A percentile compares a stretch with the other conserved stretches of the same genome.
phyloP scores from a whole-genome alignment of 2,888 invertebrate species.

The Erebia epiphron region DNA sequence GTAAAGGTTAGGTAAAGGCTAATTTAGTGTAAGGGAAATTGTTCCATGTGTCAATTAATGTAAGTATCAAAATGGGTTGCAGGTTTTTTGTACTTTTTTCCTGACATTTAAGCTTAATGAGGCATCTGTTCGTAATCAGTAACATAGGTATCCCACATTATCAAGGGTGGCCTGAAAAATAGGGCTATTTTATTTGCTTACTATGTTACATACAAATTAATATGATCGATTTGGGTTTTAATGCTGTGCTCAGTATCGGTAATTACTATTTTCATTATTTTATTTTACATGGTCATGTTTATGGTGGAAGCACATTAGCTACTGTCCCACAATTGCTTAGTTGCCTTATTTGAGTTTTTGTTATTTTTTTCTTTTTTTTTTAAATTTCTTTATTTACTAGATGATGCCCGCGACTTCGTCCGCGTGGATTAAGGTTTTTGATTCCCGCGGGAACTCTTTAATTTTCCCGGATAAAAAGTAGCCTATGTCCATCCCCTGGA shows the following conservation, averaged over 20 bases:
- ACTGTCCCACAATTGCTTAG: neutral
- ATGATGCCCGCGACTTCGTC: too few relatives aligned
- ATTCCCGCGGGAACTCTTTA: too few relatives aligned
- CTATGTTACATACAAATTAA: constrained; percentile 21
- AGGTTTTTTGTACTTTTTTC: constrained; percentile 4
- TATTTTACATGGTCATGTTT: neutral
- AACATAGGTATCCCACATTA: constrained; percentile 20
- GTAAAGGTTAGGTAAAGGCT: constrained; percentile 9
- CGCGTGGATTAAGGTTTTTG: too few relatives aligned
- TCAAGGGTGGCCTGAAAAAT: constrained; percentile 22
- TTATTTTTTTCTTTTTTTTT: too few relatives aligned
- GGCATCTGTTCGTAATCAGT: constrained; percentile 24
- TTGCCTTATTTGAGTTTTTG: neutral
- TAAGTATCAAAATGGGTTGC: constrained; percentile 22
- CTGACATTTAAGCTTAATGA: constrained; percentile 25
- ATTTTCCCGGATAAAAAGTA: too few relatives aligned
- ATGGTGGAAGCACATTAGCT: neutral
- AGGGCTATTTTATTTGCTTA: constrained; percentile 13
- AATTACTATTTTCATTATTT: constrained; percentile 10
- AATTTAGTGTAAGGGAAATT: constrained; percentile 17
- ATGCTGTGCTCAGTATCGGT: constrained; percentile 23
- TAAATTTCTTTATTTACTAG: too few relatives aligned
- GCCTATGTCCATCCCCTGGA: too few relatives aligned
- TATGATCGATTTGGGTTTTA: constrained; percentile 23
- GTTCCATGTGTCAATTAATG: neutral